Conservation (phyloP, 2,113 vertebrate genomes). For the Saccopteryx leptura region DNA sequence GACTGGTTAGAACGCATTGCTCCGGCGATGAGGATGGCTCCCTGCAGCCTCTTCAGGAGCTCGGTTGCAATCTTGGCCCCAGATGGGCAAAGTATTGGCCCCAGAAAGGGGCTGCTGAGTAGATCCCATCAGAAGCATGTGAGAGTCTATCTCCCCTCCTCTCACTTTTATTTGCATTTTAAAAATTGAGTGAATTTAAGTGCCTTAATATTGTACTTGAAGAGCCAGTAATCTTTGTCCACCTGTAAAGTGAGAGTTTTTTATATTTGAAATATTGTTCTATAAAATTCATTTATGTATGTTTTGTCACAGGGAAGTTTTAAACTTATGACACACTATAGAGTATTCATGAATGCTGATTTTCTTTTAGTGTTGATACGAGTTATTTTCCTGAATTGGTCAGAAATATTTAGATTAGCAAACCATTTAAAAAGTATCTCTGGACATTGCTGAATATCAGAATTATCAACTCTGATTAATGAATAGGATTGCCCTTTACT, state of each 20-base stretch:
- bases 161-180: not conserved
- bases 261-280: not conserved
- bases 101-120: too few species aligned
- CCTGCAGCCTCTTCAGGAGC: too few species aligned
- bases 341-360: not conserved
- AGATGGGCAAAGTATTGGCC: too few species aligned
- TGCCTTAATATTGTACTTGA: not conserved
- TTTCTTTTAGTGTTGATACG: not conserved
- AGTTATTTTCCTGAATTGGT: conserved; percentile 15
- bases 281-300: not conserved
- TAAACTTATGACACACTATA: not conserved
- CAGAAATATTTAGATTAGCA: not conserved
- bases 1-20: too few species aligned
- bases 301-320: not conserved
- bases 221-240: not conserved
- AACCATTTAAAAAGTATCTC: not conserved
- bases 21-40: too few species aligned
- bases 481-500: conserved; percentile 1
- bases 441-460: not conserved
- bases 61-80: too few species aligned
- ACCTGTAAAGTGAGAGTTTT: not conserved
- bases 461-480: conserved; percentile 1
- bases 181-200: not conserved
- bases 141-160: too few species aligned
- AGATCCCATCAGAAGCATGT: too few species aligned